Percentiles rank a stretch among this genome's conserved stretches.
Conservation (phyloP, 2,888 invertebrate species). For the Conomelus anceps region DNA sequence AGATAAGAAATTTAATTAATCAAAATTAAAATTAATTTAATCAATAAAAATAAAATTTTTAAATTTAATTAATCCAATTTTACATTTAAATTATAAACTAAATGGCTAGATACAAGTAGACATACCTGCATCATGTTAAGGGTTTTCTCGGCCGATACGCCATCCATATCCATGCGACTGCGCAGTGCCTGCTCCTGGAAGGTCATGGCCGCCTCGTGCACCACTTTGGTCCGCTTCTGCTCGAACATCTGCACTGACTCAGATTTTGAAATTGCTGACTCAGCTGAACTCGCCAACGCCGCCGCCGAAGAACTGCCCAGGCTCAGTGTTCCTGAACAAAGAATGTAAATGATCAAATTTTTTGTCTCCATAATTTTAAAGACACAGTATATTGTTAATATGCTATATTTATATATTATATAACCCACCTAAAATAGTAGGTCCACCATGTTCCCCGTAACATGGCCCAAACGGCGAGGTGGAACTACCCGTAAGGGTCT, state of each 20-base stretch:
- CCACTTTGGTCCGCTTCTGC: slow-evolving; percentile 72
- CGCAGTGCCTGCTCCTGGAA: slow-evolving; percentile 70
- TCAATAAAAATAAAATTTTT: too few relatives aligned
- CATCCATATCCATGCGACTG: slow-evolving; percentile 74
- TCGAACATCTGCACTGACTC: slow-evolving; percentile 59
- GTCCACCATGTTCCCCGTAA: too few relatives aligned
- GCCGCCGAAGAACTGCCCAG: neutral
- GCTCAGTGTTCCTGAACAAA: neutral
- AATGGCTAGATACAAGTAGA: neutral
- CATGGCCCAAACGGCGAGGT: too few relatives aligned
- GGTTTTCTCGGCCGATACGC: slow-evolving; percentile 78
- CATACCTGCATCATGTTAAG: slow-evolving; percentile 71
- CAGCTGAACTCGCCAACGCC: slow-evolving; percentile 10
- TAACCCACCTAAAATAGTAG: too few relatives aligned
- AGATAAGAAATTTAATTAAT: neutral
- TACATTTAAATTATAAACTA: neutral
- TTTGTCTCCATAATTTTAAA: too few relatives aligned
- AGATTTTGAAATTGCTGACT: slow-evolving; percentile 12
- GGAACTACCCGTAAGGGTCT: too few relatives aligned
- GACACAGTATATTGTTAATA: too few relatives aligned
- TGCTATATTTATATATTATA: too few relatives aligned
- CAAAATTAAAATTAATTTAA: neutral
- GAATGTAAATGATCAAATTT: too few relatives aligned
- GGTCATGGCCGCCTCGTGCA: slow-evolving; percentile 75
- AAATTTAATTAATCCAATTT: neutral